Percentiles rank a stretch among this genome's conserved stretches.
These are phyloP conservation scores for Nothoprocta pentlandii DNA, from an alignment of 2,113 vertebrate genomes.

Conservation along the genomic window DNA sequence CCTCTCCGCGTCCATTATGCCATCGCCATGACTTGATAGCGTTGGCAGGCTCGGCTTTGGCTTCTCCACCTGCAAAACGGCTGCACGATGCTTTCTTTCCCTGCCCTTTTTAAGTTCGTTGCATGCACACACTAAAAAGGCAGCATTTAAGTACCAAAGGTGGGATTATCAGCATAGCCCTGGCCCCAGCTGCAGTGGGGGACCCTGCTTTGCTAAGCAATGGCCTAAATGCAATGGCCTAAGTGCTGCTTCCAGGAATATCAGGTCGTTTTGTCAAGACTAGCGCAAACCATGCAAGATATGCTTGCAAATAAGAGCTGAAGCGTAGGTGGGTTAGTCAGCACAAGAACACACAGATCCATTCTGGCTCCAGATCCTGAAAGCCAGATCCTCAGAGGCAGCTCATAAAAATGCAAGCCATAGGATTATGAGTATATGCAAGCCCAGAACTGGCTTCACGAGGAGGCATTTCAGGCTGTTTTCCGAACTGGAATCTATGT, in stretches of 20 bases:
- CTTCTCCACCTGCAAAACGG: background rate
- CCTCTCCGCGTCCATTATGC: background rate
- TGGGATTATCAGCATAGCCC: rapidly evolving
- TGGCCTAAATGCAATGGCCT: background rate
- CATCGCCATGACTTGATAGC: background rate
- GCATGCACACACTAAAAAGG: background rate
- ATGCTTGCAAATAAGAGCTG: conserved; percentile 60
- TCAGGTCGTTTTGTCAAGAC: background rate
- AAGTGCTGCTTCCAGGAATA: background rate
- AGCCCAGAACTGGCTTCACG: conserved; percentile 33
- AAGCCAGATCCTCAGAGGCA: background rate
- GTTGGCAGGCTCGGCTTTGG: background rate
- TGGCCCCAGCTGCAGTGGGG: rapidly evolving
- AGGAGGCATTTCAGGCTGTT: conserved; percentile 53
- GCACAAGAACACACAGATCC: conserved; percentile 52
- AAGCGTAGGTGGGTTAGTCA: conserved; percentile 55
- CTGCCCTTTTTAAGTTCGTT: background rate
- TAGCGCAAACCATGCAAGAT: background rate
- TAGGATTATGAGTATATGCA: background rate
- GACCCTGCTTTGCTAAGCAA: background rate
- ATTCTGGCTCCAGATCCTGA: background rate
- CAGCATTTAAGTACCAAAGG: background rate
- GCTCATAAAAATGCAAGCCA: conserved; percentile 48
- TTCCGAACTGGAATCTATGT: conserved; percentile 2
- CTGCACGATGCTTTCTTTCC: background rate